Evolutionary conservation across 2,888 invertebrate species (phyloP), one percentile per base, ranked within the genome.

Genomic region (Cordilura impudica): DNA sequence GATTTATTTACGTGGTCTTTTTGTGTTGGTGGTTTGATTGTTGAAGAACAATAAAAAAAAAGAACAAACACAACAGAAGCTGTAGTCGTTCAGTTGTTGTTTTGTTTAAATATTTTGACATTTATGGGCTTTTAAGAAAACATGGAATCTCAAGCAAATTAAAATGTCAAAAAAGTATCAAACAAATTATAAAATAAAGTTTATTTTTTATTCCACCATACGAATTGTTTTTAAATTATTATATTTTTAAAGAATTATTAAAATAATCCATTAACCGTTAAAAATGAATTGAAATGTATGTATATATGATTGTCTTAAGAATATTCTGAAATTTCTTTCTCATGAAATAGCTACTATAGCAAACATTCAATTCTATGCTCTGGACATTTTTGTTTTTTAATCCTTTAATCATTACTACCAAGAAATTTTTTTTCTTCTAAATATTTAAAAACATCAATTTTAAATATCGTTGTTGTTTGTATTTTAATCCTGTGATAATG

Each of bases 321-420:
- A n/a, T 3, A 19, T 26, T 65, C 49, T 53, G 45, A 26, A 45
- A 61, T 71, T 35, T 71, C 49, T 39, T 71, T 78, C 65, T 12
- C 58, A 74, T 66, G 74, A 78, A 74, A 47, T 65, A 60, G 67
- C 72, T 47, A 53, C 53, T 78, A 53, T 47, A 26, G 35, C 3
- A 6, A 26, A 12, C n/a, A 39, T 39, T n/a, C n/a, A 21, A 8
- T 43, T 14, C 39, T 8, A 39, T 43, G 53, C 26, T 14, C n/a
- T 35, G 23, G n/a, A 16, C 18, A 29, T 70, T 49, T 39, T 76
- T 67, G 54, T 67, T 35, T 31, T 70, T 23, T 75, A 79, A 79
- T 71, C 66, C 74, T 74, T 74, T 79, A 79, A 79, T 79, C 71
- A 39, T 70, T 70, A 61, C 71, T 75, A 75, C 66, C 49, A 66